Conservation (phyloP, 2,888 invertebrate species). For the Pristionchus exspectatus region DNA sequence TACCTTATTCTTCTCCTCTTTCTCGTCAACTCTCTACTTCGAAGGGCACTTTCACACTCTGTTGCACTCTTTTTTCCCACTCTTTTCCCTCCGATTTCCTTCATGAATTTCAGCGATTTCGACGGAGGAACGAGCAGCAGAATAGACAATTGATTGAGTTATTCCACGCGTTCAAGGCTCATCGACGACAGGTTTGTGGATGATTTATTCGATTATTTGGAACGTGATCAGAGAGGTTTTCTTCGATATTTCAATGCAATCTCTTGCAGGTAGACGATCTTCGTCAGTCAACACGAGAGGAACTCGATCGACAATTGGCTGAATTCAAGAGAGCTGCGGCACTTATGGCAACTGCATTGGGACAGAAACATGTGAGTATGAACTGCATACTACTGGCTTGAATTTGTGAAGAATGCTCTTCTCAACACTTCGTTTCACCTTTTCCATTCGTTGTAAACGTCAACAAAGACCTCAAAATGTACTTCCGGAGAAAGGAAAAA, state of each 20-base stretch:
- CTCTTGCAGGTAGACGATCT: conserved; percentile 29
- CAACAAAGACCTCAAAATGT: conserved; percentile 29
- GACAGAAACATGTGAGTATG: background rate
- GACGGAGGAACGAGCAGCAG: conserved; percentile 43
- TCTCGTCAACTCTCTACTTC: background rate
- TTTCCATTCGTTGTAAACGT: conserved; percentile 5
- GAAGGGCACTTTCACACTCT: conserved; percentile 47
- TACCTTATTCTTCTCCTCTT: background rate
- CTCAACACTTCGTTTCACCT: background rate
- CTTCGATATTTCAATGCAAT: background rate
- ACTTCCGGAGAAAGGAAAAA: conserved; percentile 17
- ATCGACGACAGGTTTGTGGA: conserved; percentile 39
- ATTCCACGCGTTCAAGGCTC: conserved; percentile 52
- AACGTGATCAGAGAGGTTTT: background rate
- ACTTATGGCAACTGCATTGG: conserved; percentile 28
- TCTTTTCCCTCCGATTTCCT: conserved; percentile 5
- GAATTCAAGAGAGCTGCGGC: conserved; percentile 47
- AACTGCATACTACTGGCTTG: too few relatives aligned
- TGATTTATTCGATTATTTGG: background rate
- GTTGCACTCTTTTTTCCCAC: background rate
- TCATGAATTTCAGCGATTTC: conserved; percentile 41
- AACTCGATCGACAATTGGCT: conserved; percentile 50
- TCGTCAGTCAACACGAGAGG: conserved; percentile 25
- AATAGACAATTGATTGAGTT: conserved; percentile 49
- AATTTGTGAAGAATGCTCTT: background rate